Base-by-base conservation (phyloP, 2,113 vertebrate genomes). In the Pteronura brasiliensis region DNA sequence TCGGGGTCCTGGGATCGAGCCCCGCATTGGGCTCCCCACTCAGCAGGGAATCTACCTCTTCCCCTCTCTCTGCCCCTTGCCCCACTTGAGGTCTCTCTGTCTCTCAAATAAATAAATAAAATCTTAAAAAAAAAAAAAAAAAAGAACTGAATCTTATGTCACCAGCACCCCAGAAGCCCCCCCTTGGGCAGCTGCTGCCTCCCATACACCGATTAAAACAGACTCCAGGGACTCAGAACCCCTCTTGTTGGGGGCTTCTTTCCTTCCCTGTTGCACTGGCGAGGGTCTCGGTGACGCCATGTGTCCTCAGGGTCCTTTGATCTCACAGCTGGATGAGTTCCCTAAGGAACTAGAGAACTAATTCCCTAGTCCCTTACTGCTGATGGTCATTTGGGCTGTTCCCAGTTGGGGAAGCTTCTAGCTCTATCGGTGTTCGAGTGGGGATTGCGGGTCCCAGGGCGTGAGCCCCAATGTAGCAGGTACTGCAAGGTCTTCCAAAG, bases 221-320 rank as follows among this genome's bases (percentile, higher is more conserved):
- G 55, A n/a, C 29, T 31, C 49, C 39, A 0, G 3, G 65, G 89
- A 25, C n/a, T 15, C 74, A 29, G 1, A 3, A 3, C 12, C 3
- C 1, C 42, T 36, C 63, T 36, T 4, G 1, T 4, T 17, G 3
- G 80, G 12, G 67, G 42, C n/a, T 39, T 9, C 49, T 25, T 17
- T 8, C 21, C 2, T 1, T 36, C 52, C 3, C 8, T 6, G 5
- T 7, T 18, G 18, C 18, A 8, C 3, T 17, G 25, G 36, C 0
- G 61, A 2, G 61, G 1, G 20, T 27, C 15, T 39, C 4, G 1
- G 0, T 3, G 42, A 21, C 6, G 29, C 29, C 10, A 0, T 5
- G 15, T 7, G 42, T 14, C 31, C 4, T 2, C 0, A 2, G 2
- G 1, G 44, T 18, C 8, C 1, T 31, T 63, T 14, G 4, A 36